Evolutionary conservation across 2,797 vertebrate species (phyloP).

Genomic region (Babyrousa celebensis): DNA sequence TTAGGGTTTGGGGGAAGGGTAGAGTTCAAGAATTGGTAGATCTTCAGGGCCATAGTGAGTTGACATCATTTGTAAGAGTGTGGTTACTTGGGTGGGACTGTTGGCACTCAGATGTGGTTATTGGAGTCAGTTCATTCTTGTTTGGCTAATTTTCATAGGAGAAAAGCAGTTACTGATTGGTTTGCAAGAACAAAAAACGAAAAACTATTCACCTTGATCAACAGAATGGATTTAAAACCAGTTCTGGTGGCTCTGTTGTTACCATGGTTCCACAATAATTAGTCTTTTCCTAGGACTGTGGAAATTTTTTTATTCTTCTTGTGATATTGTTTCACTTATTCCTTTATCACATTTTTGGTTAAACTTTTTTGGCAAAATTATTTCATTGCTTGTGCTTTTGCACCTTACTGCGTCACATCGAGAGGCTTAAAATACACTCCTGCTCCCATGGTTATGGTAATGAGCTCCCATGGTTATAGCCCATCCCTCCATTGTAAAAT

Average conservation of each 20-base stretch:
- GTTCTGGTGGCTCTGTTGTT: constrained; percentile 56
- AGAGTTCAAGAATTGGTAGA: constrained; percentile 44
- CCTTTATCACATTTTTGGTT: constrained; percentile 48
- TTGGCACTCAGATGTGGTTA: constrained; percentile 41
- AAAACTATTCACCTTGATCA: constrained; percentile 48
- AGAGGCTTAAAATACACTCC: constrained; percentile 1
- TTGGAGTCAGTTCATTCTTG: constrained; percentile 19
- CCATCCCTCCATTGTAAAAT: neutral
- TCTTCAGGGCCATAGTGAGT: constrained; percentile 30
- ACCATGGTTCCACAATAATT: constrained; percentile 40
- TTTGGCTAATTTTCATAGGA: constrained; percentile 58
- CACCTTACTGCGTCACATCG: neutral
- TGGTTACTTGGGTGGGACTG: constrained; percentile 59
- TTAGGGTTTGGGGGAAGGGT: constrained; percentile 16
- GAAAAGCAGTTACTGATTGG: constrained; percentile 25
- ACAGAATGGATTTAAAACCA: constrained; percentile 38
- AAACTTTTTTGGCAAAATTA: constrained; percentile 62
- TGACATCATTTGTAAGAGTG: constrained; percentile 42
- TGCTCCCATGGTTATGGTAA: constrained; percentile 31
- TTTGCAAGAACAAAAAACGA: neutral
- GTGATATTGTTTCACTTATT: constrained; percentile 67
- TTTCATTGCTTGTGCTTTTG: constrained; percentile 50
- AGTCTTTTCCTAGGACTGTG: constrained; percentile 44
- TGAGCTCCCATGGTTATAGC: neutral
- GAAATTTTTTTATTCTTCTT: constrained; percentile 55